These are phyloP conservation scores for Phanerotoma sp. DNA, from an alignment of 2,888 invertebrate species.

Conservation along the genomic window DNA sequence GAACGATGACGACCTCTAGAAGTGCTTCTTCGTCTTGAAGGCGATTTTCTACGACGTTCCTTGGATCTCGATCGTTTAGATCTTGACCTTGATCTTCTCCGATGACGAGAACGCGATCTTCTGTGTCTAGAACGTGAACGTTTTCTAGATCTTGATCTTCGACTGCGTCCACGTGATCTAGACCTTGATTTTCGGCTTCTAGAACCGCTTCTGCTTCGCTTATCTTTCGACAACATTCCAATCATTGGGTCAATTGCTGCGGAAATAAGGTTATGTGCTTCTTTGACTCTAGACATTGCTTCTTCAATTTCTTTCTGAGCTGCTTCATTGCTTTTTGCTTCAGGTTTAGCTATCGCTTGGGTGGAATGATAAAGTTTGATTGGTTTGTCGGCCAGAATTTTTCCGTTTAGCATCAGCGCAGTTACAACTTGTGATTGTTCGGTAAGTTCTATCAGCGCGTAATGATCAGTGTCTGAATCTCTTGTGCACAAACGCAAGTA, in stretches of 20 bases:
- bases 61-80: constrained; percentile 54
- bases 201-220: constrained; percentile 65
- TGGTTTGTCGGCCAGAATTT: constrained; percentile 70
- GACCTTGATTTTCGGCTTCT: constrained; percentile 57
- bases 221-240: constrained; percentile 83
- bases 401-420: constrained; percentile 83
- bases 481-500: constrained; percentile 90
- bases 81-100: constrained; percentile 63
- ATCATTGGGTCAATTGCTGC: constrained; percentile 92
- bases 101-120: constrained; percentile 62
- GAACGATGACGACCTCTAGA: constrained; percentile 56
- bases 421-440: constrained; percentile 87
- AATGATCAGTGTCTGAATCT: constrained; percentile 73
- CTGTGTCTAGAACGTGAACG: constrained; percentile 55
- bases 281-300: constrained; percentile 95
- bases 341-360: constrained; percentile 88
- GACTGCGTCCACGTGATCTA: constrained; percentile 51
- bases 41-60: constrained; percentile 50
- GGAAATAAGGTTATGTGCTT: constrained; percentile 92
- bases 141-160: constrained; percentile 57
- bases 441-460: constrained; percentile 89
- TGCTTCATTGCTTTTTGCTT: constrained; percentile 93
- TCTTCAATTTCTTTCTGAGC: constrained; percentile 95
- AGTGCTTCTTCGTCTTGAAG: constrained; percentile 50
- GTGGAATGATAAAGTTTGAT: constrained; percentile 86